A percentile compares a stretch with the other conserved stretches of the same genome.
phyloP scores from a whole-genome alignment of 2,888 invertebrate species.

The Neocrepidodera transversa region DNA sequence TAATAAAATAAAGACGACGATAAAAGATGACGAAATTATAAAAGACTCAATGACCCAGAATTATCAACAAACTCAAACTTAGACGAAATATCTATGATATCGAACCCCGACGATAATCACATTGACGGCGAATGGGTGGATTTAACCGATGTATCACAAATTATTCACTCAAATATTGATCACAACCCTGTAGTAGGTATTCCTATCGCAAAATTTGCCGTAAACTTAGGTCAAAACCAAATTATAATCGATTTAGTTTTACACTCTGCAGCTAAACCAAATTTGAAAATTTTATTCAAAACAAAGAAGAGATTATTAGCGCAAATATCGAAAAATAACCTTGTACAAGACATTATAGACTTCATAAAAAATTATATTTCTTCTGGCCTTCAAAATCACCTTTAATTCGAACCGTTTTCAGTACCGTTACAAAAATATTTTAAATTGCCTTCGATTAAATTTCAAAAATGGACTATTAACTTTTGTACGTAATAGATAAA shows the following conservation, averaged over 20 bases:
- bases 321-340: neutral
- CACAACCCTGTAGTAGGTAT: neutral
- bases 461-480: neutral
- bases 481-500: neutral
- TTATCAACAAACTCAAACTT: no score
- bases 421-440: neutral
- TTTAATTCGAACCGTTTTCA: neutral
- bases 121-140: no score
- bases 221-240: neutral
- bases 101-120: no score
- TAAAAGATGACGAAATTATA: no score
- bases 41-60: no score
- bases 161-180: neutral
- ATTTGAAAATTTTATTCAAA: neutral
- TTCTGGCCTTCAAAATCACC: neutral
- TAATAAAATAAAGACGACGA: no score
- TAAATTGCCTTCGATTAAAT: neutral
- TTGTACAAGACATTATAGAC: neutral
- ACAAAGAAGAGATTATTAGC: neutral
- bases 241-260: neutral
- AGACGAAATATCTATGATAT: no score
- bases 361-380: constrained; percentile 1
- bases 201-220: neutral
- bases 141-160: neutral
- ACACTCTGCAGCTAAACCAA: neutral